Conservation (phyloP, 2,888 invertebrate species). For the Cotesia congregata region DNA sequence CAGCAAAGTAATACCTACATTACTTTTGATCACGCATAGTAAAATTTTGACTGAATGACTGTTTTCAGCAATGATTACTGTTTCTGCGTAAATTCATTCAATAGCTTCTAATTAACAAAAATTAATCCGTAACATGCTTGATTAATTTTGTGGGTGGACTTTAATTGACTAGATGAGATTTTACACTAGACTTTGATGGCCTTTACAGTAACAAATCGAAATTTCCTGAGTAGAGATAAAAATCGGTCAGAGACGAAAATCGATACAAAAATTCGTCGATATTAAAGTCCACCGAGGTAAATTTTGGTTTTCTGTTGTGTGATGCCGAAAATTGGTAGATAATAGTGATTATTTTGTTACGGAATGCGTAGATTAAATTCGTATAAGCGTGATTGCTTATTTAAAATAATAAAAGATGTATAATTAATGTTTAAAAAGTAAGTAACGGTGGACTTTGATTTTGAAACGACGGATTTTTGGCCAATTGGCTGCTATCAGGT, state of each 20-base stretch:
- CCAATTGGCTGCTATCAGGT: constrained; percentile 55
- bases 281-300: constrained; percentile 71
- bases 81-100: neutral
- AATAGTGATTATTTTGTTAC: constrained; percentile 38
- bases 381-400: constrained; percentile 26
- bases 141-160: constrained; percentile 68
- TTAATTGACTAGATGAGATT: constrained; percentile 64
- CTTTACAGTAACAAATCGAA: constrained; percentile 47
- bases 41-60: neutral
- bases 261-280: constrained; percentile 18
- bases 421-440: constrained; percentile 23
- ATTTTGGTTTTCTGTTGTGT: constrained; percentile 36
- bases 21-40: neutral
- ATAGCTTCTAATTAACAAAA: neutral
- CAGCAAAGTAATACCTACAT: neutral
- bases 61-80: neutral
- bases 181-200: constrained; percentile 42
- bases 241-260: constrained; percentile 11
- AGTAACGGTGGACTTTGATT: constrained; percentile 63
- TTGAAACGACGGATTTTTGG: constrained; percentile 62
- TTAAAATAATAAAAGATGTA: constrained; percentile 17
- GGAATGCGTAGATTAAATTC: constrained; percentile 45
- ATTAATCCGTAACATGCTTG: constrained; percentile 12
- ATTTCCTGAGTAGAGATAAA: neutral
- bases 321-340: constrained; percentile 34